Percentiles rank a stretch among this genome's conserved stretches.
phyloP scores from a whole-genome alignment of 1,140 invertebrate species.

The Glossosoma conforme region DNA sequence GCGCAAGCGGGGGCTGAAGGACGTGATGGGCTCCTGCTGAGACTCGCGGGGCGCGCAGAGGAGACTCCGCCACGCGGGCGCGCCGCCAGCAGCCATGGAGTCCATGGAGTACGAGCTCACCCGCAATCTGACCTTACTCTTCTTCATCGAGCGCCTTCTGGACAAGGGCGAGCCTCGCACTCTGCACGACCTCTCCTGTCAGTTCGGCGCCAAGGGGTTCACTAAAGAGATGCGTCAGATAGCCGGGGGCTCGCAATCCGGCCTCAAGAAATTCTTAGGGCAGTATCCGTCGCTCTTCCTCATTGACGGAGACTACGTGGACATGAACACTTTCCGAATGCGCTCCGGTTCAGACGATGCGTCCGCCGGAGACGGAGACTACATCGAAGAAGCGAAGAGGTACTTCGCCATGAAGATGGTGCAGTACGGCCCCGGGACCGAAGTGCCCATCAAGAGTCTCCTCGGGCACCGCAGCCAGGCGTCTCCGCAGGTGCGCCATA shows the following conservation, averaged over 20 bases:
- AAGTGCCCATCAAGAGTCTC: conserved; percentile 90
- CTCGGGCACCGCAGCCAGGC: conserved; percentile 90
- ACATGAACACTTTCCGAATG: conserved; percentile 72
- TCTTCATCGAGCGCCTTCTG: conserved; percentile 91
- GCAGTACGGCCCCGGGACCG: conserved; percentile 82
- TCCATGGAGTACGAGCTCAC: conserved; percentile 90
- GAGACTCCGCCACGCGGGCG: too few relatives aligned
- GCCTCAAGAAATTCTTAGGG: conserved; percentile 83
- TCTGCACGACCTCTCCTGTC: conserved; percentile 92
- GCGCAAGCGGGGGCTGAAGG: conserved; percentile 21
- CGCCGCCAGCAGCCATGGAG: conserved; percentile 67
- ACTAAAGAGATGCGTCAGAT: conserved; percentile 95
- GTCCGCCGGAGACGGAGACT: conserved; percentile 65
- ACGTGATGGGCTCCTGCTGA: conserved; percentile 10
- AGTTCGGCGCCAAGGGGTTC: conserved; percentile 93
- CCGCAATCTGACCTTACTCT: conserved; percentile 89
- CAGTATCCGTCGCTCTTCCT: conserved; percentile 90
- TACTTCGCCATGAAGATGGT: conserved; percentile 89
- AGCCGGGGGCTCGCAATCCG: conserved; percentile 89
- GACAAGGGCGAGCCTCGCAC: conserved; percentile 91
- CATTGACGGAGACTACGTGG: conserved; percentile 88
- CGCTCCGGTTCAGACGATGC: conserved; percentile 48
- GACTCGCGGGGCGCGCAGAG: background rate
- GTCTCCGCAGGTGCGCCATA: conserved; percentile 90
- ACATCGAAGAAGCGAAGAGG: conserved; percentile 87